Base-by-base conservation (phyloP, 2,888 invertebrate genomes). In the Stenurella melanura region DNA sequence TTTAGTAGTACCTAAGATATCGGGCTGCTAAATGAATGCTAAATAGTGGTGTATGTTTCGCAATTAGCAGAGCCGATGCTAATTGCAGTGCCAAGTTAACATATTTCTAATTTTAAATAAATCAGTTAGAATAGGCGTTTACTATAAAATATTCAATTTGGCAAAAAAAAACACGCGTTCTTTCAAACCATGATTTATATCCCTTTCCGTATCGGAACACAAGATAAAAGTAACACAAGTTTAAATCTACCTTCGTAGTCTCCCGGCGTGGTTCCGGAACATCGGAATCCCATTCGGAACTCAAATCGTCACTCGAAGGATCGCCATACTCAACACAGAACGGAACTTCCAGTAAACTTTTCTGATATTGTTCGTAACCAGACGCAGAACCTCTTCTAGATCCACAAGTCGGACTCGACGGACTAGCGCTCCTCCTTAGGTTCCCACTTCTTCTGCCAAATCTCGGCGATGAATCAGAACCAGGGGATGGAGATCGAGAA, bases 271-370 rank as follows among this genome's bases (percentile, higher is more conserved):
- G 82, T 76, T 93, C 93, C 17, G 93, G 92, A 9, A 93, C 94
- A 89, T 96, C 96, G 1, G 96, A 96, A 87, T 97, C 96, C 96
- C 97, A 97, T 87, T 97, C 97, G 15, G 96, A 96, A 88, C 96
- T 96, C 78, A 97, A 92, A 89, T 97, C 97, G 89, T 97, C 97
- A 87, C 96, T 96, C 82, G 96, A 96, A n/a, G 96, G 95, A 86
- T 96, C 96, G 15, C 96, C 96, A 88, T 95, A 97, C 86, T 97
- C 97, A 79, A 93, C 90, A 38, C 92, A 92, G 91, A 93, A 92
- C 0, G 95, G 95, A 81, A 96, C 96, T 86, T 95, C 93, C 81
- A 96, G 89, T 71, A 96, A 89, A 26, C 94, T 94, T 84, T 93
- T 94, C 84, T 95, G 93, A 91, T 96, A 96, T 88, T 95, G 95